phyloP scores from a whole-genome alignment of 2,797 vertebrate species.

The Amniataba percoides region DNA sequence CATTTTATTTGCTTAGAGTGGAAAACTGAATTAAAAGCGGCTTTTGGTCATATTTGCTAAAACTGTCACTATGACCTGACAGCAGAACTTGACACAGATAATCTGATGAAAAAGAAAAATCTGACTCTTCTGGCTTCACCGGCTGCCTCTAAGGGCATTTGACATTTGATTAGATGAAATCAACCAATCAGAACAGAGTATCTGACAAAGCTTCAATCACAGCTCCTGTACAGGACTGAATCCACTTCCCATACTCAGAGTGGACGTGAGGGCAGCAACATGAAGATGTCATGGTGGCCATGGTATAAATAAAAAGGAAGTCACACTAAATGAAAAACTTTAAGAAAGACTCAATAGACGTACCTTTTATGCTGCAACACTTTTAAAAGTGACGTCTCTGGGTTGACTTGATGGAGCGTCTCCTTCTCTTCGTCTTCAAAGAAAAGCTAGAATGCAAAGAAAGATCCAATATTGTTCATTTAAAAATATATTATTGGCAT shows the following conservation, averaged over 20 bases:
- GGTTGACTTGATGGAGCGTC: slow-evolving; percentile 85
- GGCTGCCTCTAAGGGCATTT: too few species aligned
- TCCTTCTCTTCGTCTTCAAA: slow-evolving; percentile 90
- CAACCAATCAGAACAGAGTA: too few species aligned
- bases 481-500: neutral
- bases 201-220: too few species aligned
- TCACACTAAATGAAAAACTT: neutral
- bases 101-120: too few species aligned
- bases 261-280: neutral
- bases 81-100: too few species aligned
- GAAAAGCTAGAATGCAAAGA: slow-evolving; percentile 85
- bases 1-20: neutral
- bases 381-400: slow-evolving; percentile 84
- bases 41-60: too few species aligned
- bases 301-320: neutral
- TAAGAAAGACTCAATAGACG: neutral
- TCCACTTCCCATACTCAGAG: too few species aligned
- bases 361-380: slow-evolving; percentile 91
- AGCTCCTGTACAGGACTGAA: too few species aligned
- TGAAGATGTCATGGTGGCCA: neutral
- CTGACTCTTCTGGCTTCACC: too few species aligned
- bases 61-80: too few species aligned
- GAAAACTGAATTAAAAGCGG: too few species aligned
- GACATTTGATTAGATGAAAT: too few species aligned
- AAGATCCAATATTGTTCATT: neutral